A percentile compares a stretch with the other conserved stretches of the same genome.
Conservation (phyloP, 2,797 vertebrate species). For the Coregonus suidteri region DNA sequence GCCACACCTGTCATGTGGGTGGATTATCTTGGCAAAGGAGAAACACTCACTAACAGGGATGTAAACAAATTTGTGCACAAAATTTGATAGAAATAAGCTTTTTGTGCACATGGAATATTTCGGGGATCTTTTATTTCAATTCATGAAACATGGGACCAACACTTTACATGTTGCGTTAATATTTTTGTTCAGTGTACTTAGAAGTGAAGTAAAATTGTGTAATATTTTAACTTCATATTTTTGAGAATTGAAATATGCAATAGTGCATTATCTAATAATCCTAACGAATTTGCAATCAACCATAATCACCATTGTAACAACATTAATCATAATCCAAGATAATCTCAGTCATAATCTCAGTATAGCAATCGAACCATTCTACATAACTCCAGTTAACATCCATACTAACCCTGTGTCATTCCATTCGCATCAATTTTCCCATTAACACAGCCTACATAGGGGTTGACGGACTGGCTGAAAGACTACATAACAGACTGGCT, state of each 20-base stretch:
- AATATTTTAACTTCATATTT: neutral
- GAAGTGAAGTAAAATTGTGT: neutral
- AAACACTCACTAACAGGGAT: no score
- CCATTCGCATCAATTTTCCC: constrained; percentile 36
- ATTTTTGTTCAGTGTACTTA: no score
- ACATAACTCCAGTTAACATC: constrained; percentile 16
- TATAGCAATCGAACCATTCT: neutral
- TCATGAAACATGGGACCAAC: no score
- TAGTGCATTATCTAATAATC: neutral
- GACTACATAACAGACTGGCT: no score
- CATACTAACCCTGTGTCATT: constrained; percentile 39
- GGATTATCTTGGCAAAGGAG: no score
- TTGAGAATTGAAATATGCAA: neutral
- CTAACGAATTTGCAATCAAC: neutral
- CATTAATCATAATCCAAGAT: neutral
- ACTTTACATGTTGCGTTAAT: no score
- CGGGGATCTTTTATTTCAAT: no score
- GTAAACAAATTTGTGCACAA: no score
- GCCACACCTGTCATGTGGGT: no score
- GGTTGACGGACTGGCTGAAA: constrained; percentile 2
- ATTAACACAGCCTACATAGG: constrained; percentile 25
- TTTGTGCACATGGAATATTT: no score
- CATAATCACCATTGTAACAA: neutral
- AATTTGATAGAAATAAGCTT: no score
- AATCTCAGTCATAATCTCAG: neutral